A percentile compares a stretch with the other conserved stretches of the same genome.
Evolutionary conservation across 2,113 vertebrate genomes (phyloP).

Genomic region (Rhodinocichla rosea): DNA sequence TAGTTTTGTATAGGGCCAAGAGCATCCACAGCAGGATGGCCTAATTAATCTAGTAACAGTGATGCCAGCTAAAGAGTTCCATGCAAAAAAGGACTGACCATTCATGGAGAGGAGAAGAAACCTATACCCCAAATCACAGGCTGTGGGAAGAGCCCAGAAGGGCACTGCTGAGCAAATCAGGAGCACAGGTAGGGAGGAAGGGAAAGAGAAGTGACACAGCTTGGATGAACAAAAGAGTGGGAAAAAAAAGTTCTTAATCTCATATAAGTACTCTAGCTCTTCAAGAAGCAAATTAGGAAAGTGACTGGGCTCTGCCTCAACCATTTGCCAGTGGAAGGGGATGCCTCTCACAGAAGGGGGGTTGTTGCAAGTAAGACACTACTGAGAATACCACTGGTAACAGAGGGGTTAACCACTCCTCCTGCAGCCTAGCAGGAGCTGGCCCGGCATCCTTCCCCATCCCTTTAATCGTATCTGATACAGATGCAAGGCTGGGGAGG

Average conservation of each 20-base stretch:
- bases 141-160: background rate
- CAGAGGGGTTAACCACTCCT: conserved; percentile 56
- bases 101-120: background rate
- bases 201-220: background rate
- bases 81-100: background rate
- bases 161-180: background rate
- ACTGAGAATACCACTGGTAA: background rate
- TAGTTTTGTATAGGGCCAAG: background rate
- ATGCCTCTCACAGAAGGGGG: background rate
- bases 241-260: background rate
- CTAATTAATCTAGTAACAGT: background rate
- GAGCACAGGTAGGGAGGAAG: background rate
- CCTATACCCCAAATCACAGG: background rate
- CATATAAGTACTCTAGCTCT: background rate
- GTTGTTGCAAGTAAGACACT: background rate
- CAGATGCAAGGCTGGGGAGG: conserved; percentile 63
- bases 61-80: background rate
- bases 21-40: background rate
- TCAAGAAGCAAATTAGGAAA: background rate
- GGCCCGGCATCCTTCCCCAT: conserved; percentile 56
- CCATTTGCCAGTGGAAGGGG: background rate
- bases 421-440: conserved; percentile 26
- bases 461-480: conserved; percentile 85
- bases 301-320: background rate
- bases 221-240: background rate